Conservation (phyloP, 2,888 invertebrate genomes). For the Cremastobaeus sp. region DNA sequence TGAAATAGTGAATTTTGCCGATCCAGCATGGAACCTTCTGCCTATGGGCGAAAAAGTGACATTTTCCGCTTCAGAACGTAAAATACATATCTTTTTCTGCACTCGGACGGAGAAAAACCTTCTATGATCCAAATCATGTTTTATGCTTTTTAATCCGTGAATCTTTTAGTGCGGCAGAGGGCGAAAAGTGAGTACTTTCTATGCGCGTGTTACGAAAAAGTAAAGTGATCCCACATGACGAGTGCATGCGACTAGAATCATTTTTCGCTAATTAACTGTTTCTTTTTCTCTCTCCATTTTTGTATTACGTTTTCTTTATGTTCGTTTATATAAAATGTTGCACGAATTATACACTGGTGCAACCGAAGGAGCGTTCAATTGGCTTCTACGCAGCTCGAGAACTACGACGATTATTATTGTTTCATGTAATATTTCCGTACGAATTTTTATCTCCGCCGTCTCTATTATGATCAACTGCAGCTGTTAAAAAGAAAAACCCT, state of each 20-base stretch:
- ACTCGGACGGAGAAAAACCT: too few relatives aligned
- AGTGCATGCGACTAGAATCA: slow-evolving; percentile 22
- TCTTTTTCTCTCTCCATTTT: slow-evolving; percentile 56
- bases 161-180: too few relatives aligned
- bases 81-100: too few relatives aligned
- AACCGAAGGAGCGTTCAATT: slow-evolving; percentile 51
- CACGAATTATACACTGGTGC: slow-evolving; percentile 51
- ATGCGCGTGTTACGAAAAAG: too few relatives aligned
- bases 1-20: too few relatives aligned
- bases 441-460: not conserved
- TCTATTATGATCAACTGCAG: slow-evolving; percentile 37
- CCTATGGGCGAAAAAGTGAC: too few relatives aligned
- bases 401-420: slow-evolving; percentile 57
- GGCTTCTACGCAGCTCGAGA: slow-evolving; percentile 48
- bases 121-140: too few relatives aligned
- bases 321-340: slow-evolving; percentile 52
- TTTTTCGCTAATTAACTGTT: slow-evolving; percentile 52
- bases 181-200: too few relatives aligned
- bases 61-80: too few relatives aligned
- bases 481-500: slow-evolving; percentile 16
- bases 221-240: slow-evolving; percentile 21
- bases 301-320: slow-evolving; percentile 5
- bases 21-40: too few relatives aligned
- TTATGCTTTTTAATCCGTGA: slow-evolving; percentile 71
- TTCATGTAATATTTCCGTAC: slow-evolving; percentile 34